Conservation (phyloP, 2,797 vertebrate species). For the Sebastes itinus region DNA sequence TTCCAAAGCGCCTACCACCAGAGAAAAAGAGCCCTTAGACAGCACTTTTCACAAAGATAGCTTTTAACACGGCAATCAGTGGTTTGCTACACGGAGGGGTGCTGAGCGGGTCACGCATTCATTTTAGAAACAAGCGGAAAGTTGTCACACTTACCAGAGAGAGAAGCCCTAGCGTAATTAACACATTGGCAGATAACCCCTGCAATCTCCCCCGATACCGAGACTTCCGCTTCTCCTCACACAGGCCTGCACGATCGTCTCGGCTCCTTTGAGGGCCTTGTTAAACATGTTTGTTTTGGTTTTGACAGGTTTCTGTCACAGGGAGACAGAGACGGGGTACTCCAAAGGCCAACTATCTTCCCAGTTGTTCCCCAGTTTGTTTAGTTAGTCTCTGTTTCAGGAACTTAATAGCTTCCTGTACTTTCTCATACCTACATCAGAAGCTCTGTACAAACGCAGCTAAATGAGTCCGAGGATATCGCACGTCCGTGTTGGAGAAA, state of each 20-base stretch:
- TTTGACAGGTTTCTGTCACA: slow-evolving; percentile 74
- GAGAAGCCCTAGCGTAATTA: slow-evolving; percentile 72
- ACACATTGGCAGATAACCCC: slow-evolving; percentile 75
- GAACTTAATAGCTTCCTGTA: slow-evolving; percentile 72
- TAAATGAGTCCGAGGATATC: slow-evolving; percentile 52
- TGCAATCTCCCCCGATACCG: slow-evolving; percentile 67
- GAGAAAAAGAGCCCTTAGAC: slow-evolving; percentile 62
- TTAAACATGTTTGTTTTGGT: slow-evolving; percentile 76
- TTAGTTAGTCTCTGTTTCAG: slow-evolving; percentile 66
- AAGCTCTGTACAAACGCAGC: slow-evolving; percentile 59
- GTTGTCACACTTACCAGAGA: slow-evolving; percentile 65
- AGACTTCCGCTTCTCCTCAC: slow-evolving; percentile 64
- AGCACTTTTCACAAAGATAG: slow-evolving; percentile 68
- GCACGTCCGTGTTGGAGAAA: slow-evolving; percentile 55
- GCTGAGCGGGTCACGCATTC: slow-evolving; percentile 61
- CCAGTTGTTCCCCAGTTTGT: slow-evolving; percentile 65
- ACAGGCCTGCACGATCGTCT: slow-evolving; percentile 51
- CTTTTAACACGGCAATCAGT: slow-evolving; percentile 72
- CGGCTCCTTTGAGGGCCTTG: slow-evolving; percentile 70
- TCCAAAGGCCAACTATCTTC: slow-evolving; percentile 45
- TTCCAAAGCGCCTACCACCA: slow-evolving; percentile 43
- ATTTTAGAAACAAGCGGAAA: slow-evolving; percentile 70
- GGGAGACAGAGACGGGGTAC: slow-evolving; percentile 39
- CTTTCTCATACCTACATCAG: slow-evolving; percentile 54
- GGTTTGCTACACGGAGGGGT: slow-evolving; percentile 47